A percentile compares a stretch with the other conserved stretches of the same genome.
These are phyloP conservation scores for Capitulum mitella DNA, from an alignment of 2,888 invertebrate species.

Conservation along the genomic window DNA sequence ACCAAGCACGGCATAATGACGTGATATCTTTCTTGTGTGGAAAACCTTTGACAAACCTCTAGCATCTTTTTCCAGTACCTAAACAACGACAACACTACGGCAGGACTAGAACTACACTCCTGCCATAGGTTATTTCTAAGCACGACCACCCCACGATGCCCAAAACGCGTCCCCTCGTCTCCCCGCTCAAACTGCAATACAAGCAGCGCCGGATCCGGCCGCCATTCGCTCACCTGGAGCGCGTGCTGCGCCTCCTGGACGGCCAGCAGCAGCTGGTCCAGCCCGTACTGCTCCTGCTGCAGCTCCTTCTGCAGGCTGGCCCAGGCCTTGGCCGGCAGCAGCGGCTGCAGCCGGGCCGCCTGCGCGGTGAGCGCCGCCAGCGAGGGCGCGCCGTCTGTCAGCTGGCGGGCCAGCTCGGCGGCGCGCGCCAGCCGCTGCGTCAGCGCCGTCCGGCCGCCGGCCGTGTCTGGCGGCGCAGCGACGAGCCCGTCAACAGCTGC, in stretches of 20 bases:
- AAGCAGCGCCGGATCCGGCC: no score
- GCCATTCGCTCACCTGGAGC: slow-evolving; percentile 67
- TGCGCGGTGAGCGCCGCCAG: slow-evolving; percentile 65
- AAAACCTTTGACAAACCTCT: no score
- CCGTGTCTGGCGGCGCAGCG: slow-evolving; percentile 54
- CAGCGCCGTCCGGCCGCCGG: slow-evolving; percentile 77
- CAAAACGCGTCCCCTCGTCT: no score
- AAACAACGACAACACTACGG: no score
- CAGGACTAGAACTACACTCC: no score
- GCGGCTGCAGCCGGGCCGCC: slow-evolving; percentile 54
- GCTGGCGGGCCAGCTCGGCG: slow-evolving; percentile 66
- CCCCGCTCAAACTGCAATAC: no score
- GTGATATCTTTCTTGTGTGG: no score
- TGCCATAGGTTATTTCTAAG: no score
- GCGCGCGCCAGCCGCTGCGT: slow-evolving; percentile 72
- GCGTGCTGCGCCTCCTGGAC: slow-evolving; percentile 44
- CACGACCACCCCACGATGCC: no score
- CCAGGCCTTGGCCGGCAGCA: slow-evolving; percentile 71
- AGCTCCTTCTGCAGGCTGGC: slow-evolving; percentile 77
- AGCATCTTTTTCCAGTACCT: no score
- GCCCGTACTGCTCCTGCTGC: slow-evolving; percentile 55
- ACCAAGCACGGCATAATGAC: no score
- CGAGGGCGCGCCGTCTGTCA: slow-evolving; percentile 69
- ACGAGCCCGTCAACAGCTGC: no score
- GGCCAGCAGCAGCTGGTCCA: not conserved